Evolutionary conservation across 2,797 vertebrate species (phyloP), one percentile per base, ranked within the genome.

Genomic region (Sebastes oblongus): DNA sequence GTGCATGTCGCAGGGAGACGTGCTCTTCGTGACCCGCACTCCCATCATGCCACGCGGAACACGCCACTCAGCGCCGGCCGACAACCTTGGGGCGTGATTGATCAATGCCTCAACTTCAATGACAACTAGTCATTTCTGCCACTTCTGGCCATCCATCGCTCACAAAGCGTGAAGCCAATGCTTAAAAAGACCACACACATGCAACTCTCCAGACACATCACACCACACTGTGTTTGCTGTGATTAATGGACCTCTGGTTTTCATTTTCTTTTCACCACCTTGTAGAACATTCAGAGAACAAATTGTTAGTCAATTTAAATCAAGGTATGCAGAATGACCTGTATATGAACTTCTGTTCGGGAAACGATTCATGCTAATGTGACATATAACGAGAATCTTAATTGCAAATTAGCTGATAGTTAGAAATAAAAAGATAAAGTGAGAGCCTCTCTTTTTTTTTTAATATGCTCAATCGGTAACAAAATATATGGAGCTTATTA

Each of bases 111-210:
- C 80, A 74, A 78, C 88, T 89, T 70, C 64, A 80, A 74, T 91
- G 93, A 94, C 94, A 94, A 80, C 86, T 74, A 80, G 86, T 94
- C 93, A 90, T 88, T 88, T 78, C 72, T 83, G 86, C 77, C 82
- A 76, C 56, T 76, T 77, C 70, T 83, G 80, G 74, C 76, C 86
- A 95, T 94, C 82, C 86, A 95, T 94, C 82, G 72, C 83, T 93
- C 92, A 92, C 78, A 25, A 42, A 14, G 20, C 85, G 71, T 50
- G 52, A 58, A 77, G 76, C 68, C 56, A 50, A 62, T 56, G 61
- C 78, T n/a, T 85, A 72, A 80, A 88, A 79, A 69, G 77, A 75
- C 77, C 80, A 71, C 87, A 84, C 80, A 27, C 25, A 27, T 56
- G 54, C 67, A 75, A 58, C 84, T 70, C 78, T 60, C 12, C 46